phyloP scores from a whole-genome alignment of 2,888 invertebrate species.

The Heliconius cydno region DNA sequence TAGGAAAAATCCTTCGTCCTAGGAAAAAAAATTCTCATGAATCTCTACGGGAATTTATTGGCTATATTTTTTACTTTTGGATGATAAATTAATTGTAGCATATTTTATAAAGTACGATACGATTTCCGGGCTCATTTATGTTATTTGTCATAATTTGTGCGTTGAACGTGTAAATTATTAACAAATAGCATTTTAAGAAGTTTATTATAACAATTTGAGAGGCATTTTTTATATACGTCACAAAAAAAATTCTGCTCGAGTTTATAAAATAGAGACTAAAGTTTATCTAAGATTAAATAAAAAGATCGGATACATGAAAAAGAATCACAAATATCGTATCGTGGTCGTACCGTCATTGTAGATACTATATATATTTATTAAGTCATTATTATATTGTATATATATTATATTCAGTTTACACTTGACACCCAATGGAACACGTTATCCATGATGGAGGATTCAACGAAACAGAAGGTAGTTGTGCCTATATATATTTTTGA shows the following conservation, averaged over 20 bases:
- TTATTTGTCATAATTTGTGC: neutral
- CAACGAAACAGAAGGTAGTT: conserved; percentile 8
- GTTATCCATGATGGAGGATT: conserved; percentile 12
- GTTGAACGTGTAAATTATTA: neutral
- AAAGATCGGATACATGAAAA: no score
- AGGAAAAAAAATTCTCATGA: no score
- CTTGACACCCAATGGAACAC: neutral
- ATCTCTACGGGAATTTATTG: neutral
- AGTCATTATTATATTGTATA: conserved; percentile 10
- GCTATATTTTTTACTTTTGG: neutral
- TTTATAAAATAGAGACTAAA: no score
- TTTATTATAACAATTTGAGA: no score
- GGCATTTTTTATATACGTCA: no score
- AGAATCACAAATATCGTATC: neutral
- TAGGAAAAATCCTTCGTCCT: no score
- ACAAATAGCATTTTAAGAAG: neutral
- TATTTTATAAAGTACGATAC: conserved; percentile 4
- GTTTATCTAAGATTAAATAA: no score
- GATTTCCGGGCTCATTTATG: neutral
- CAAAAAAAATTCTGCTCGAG: no score
- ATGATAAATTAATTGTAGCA: neutral
- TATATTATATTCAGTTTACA: conserved; percentile 8
- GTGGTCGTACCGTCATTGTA: neutral
- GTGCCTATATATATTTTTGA: neutral
- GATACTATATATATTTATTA: neutral